A percentile compares a stretch with the other conserved stretches of the same genome.
Evolutionary conservation across 2,113 vertebrate genomes (phyloP).

Genomic region (Engraulis encrasicolus): DNA sequence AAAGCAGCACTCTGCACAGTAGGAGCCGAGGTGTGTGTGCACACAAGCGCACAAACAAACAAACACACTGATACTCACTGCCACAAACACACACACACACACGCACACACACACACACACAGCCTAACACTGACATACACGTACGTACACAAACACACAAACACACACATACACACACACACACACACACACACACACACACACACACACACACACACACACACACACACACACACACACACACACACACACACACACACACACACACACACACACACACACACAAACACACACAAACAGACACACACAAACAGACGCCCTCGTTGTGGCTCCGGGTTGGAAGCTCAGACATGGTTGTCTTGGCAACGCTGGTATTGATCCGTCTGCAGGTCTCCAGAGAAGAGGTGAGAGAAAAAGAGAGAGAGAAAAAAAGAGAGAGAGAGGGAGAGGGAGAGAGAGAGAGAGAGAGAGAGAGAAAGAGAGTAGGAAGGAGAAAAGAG

Average conservation of each 20-base stretch:
- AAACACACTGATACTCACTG: too few relatives aligned
- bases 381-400: not conserved
- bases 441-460: not conserved
- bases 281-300: too few relatives aligned
- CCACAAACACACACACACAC: too few relatives aligned
- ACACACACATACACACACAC: too few relatives aligned
- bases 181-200: not conserved
- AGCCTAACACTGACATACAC: too few relatives aligned
- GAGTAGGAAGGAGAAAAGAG: not conserved
- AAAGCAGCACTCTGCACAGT: not conserved
- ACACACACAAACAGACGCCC: constrained; percentile 1
- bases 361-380: not conserved
- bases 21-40: too few relatives aligned
- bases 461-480: too few relatives aligned
- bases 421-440: not conserved
- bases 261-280: not conserved
- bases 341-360: not conserved
- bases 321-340: not conserved
- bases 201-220: not conserved
- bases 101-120: too few relatives aligned
- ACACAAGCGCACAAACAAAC: not conserved
- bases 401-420: not conserved
- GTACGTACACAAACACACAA: too few relatives aligned
- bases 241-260: not conserved
- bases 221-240: not conserved